A percentile compares a stretch with the other conserved stretches of the same genome.
Conservation (phyloP, 1,140 invertebrate genomes). For the Sycobia sp. region DNA sequence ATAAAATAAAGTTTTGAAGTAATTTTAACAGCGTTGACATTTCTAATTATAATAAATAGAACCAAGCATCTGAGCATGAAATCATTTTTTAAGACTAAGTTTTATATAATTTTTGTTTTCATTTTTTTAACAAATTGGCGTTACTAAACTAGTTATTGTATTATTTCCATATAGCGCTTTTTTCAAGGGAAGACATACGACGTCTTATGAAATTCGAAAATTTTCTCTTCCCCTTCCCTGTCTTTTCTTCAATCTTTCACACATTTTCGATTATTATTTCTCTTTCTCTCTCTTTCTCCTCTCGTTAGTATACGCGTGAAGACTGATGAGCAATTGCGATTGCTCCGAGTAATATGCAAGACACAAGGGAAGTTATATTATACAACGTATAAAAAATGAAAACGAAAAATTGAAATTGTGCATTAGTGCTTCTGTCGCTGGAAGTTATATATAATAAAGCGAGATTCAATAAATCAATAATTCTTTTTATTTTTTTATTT, state of each 20-base stretch:
- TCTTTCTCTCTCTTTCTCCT: slow-evolving; percentile 3
- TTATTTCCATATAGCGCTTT: slow-evolving; percentile 31
- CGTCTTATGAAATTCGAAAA: slow-evolving; percentile 34
- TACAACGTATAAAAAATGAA: background rate
- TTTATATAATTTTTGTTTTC: slow-evolving; percentile 11
- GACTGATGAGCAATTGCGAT: background rate
- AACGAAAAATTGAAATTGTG: slow-evolving; percentile 17
- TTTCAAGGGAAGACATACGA: slow-evolving; percentile 35
- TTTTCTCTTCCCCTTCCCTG: no score
- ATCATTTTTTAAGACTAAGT: slow-evolving; percentile 33
- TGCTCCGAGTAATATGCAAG: slow-evolving; percentile 31
- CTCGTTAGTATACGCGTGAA: background rate
- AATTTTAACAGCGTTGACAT: no score
- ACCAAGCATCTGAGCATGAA: no score
- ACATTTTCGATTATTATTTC: background rate
- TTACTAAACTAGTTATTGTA: slow-evolving; percentile 37
- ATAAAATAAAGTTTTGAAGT: no score
- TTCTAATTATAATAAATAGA: no score
- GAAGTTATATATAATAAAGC: slow-evolving; percentile 3
- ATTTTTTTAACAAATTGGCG: slow-evolving; percentile 30
- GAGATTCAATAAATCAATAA: slow-evolving; percentile 15
- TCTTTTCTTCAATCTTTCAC: no score
- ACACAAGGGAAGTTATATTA: slow-evolving; percentile 22
- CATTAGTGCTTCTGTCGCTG: slow-evolving; percentile 21
- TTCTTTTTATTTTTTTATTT: background rate